phyloP scores from a whole-genome alignment of 2,797 vertebrate genomes.

The Vultur gryphus region DNA sequence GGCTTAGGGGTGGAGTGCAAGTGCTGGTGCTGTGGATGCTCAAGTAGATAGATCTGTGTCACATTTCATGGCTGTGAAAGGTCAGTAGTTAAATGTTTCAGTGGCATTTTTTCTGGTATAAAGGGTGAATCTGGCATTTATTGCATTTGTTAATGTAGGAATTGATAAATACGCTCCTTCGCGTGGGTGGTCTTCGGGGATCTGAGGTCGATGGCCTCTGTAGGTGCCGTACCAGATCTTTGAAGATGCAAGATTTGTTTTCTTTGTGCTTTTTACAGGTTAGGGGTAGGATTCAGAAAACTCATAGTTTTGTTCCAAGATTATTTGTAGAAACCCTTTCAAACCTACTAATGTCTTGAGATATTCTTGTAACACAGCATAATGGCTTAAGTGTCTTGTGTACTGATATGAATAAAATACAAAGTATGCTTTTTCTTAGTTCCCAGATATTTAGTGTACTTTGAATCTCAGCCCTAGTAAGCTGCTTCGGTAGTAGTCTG shows the following conservation, averaged over 20 bases:
- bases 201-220: background rate
- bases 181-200: slow-evolving; percentile 68
- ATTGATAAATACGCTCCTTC: slow-evolving; percentile 13
- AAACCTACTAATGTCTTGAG: background rate
- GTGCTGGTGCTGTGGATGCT: slow-evolving; percentile 29
- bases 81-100: slow-evolving; percentile 61
- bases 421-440: background rate
- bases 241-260: slow-evolving; percentile 22
- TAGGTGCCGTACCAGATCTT: background rate
- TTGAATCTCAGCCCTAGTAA: background rate
- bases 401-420: background rate
- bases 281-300: slow-evolving; percentile 11
- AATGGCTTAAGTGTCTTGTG: background rate
- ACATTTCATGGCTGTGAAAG: slow-evolving; percentile 64
- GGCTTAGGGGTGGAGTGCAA: background rate
- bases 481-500: background rate
- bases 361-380: background rate
- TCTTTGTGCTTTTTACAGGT: slow-evolving; percentile 32
- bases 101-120: slow-evolving; percentile 3
- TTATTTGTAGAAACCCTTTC: background rate
- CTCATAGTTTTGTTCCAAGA: background rate
- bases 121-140: slow-evolving; percentile 51
- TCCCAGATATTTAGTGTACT: background rate
- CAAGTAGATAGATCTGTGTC: slow-evolving; percentile 23
- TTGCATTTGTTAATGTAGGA: slow-evolving; percentile 13